phyloP scores from a whole-genome alignment of 1,140 invertebrate species.

The Glomeris maerens region DNA sequence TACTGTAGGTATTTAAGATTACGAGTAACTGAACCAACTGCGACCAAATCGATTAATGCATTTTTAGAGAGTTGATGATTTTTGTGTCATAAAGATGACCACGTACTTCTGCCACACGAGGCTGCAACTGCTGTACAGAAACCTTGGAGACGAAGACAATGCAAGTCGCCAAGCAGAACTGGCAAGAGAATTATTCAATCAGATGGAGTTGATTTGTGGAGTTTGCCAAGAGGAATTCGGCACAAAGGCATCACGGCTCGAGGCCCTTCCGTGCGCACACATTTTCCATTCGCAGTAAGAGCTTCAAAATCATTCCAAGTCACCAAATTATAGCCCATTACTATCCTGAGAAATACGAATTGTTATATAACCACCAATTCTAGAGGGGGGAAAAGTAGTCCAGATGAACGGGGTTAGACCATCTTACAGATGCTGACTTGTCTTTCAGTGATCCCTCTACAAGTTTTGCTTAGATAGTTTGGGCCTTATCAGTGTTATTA shows the following conservation, averaged over 20 bases:
- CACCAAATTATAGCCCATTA: neutral
- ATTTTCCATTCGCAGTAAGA: conserved; percentile 62
- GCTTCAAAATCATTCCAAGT: neutral
- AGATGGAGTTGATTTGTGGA: conserved; percentile 57
- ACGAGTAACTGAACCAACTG: too few relatives aligned
- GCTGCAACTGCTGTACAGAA: conserved; percentile 57
- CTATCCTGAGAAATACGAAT: too few relatives aligned
- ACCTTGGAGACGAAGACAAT: conserved; percentile 63
- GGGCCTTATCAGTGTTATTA: too few relatives aligned
- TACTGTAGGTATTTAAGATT: too few relatives aligned
- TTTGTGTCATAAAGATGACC: conserved; percentile 7
- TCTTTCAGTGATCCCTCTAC: too few relatives aligned
- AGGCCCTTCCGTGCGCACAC: conserved; percentile 65
- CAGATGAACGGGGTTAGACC: too few relatives aligned
- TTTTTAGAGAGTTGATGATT: too few relatives aligned
- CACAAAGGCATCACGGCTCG: conserved; percentile 49
- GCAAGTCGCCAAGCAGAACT: conserved; percentile 53
- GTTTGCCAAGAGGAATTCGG: conserved; percentile 59
- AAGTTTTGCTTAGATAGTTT: neutral
- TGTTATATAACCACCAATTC: neutral
- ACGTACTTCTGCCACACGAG: conserved; percentile 38
- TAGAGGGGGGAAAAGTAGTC: neutral
- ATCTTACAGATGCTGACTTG: too few relatives aligned
- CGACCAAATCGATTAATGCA: too few relatives aligned
- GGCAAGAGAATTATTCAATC: conserved; percentile 50